These are phyloP conservation scores for Polydrusus tereticollis DNA, from an alignment of 2,888 invertebrate genomes.

Conservation along the genomic window DNA sequence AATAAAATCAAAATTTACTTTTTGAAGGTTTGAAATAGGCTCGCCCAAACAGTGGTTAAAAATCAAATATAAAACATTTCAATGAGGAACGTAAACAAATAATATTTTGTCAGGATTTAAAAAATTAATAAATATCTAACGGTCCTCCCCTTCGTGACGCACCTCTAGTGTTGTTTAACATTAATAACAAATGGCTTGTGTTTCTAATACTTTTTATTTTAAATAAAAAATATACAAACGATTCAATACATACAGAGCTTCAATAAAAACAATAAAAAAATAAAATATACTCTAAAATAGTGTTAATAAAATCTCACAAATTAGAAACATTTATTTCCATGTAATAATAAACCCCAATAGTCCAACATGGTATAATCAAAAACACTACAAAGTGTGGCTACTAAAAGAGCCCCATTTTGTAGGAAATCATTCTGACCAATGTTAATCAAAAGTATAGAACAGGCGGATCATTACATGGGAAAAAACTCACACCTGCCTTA, in stretches of 20 bases:
- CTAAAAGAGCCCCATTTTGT: background rate
- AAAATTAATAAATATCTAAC: too few relatives aligned
- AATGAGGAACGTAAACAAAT: too few relatives aligned
- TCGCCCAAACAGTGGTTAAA: too few relatives aligned
- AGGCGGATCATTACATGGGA: background rate
- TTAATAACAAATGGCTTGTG: constrained; percentile 33
- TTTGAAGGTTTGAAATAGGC: too few relatives aligned
- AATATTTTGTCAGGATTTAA: too few relatives aligned
- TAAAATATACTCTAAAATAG: constrained; percentile 18
- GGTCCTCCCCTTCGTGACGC: too few relatives aligned
- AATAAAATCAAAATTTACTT: too few relatives aligned
- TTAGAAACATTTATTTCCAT: background rate
- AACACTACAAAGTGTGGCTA: too few relatives aligned
- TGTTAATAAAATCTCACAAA: constrained; percentile 12
- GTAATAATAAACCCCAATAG: background rate
- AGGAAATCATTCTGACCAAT: too few relatives aligned
- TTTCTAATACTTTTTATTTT: constrained; percentile 17
- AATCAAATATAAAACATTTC: too few relatives aligned
- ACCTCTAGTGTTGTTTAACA: constrained; percentile 7
- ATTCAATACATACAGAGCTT: constrained; percentile 3
- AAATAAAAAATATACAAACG: constrained; percentile 22
- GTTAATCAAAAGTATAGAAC: background rate
- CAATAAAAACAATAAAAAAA: constrained; percentile 21
- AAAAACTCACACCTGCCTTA: background rate
- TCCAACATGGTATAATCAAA: too few relatives aligned